Evolutionary conservation across 2,797 vertebrate genomes (phyloP).

Genomic region (Odontamblyopus rebecca): DNA sequence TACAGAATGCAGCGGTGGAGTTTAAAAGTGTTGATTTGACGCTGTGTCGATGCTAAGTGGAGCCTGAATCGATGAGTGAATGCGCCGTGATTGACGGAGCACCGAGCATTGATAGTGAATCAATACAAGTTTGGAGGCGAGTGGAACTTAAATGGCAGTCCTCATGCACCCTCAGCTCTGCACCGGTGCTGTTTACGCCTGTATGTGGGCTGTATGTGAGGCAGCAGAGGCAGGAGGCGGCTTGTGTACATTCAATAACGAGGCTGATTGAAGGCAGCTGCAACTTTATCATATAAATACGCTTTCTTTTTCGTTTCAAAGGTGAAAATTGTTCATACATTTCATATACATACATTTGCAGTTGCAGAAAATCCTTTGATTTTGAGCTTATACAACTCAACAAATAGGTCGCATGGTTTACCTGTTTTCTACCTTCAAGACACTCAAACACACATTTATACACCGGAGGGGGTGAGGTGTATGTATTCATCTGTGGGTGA

Average conservation of each 20-base stretch:
- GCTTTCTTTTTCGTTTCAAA: background rate
- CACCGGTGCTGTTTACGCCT: background rate
- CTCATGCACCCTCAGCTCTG: constrained; percentile 21
- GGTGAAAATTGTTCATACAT: background rate
- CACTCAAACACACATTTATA: too few species aligned
- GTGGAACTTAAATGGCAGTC: constrained; percentile 39
- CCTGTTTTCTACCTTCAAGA: too few species aligned
- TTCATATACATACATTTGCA: background rate
- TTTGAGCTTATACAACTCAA: too few species aligned
- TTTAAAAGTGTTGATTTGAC: constrained; percentile 36
- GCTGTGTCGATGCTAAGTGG: constrained; percentile 43
- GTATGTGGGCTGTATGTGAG: too few species aligned
- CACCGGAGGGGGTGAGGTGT: too few species aligned
- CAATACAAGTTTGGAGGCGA: constrained; percentile 39
- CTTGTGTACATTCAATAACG: constrained; percentile 24
- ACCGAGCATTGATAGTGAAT: constrained; percentile 38
- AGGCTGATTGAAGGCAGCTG: constrained; percentile 50
- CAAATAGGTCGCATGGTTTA: too few species aligned
- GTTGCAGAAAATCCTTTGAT: background rate
- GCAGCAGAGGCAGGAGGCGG: background rate
- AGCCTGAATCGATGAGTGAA: constrained; percentile 44
- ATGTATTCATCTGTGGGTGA: too few species aligned
- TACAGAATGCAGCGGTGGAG: constrained; percentile 12
- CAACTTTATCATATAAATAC: constrained; percentile 13
- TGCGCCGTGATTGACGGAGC: constrained; percentile 44